Percentiles rank a stretch among this genome's conserved stretches.
Conservation (phyloP, 2,797 vertebrate species). For the Lithobates pipiens region DNA sequence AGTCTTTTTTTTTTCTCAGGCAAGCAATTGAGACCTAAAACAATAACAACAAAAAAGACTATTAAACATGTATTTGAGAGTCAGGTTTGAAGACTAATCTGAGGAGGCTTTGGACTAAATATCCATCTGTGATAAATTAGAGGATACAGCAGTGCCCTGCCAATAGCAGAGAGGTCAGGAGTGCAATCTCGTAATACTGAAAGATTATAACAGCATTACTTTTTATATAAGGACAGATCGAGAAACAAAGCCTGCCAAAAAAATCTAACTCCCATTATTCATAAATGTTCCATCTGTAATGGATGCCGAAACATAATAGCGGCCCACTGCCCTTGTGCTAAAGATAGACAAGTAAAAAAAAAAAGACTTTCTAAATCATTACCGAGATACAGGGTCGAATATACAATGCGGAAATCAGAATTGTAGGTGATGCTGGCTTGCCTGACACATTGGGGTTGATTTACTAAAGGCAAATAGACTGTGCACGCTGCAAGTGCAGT, state of each 20-base stretch:
- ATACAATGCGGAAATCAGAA: no score
- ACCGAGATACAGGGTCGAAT: no score
- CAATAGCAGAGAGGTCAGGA: constrained; percentile 50
- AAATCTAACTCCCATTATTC: constrained; percentile 37
- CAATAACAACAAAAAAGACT: constrained; percentile 53
- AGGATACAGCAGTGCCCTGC: constrained; percentile 54
- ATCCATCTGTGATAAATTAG: constrained; percentile 59
- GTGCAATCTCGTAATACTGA: constrained; percentile 46
- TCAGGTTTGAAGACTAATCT: constrained; percentile 31
- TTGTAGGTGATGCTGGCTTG: no score
- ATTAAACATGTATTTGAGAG: constrained; percentile 38
- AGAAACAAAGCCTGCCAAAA: constrained; percentile 34
- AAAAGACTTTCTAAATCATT: no score
- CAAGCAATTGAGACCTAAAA: constrained; percentile 8
- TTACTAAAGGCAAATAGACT: no score
- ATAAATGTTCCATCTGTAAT: constrained; percentile 22
- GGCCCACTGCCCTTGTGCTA: constrained; percentile 11
- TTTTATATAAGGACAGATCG: constrained; percentile 49
- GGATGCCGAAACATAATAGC: constrained; percentile 6
- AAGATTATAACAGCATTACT: constrained; percentile 52
- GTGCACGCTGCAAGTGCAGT: no score
- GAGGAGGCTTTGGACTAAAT: constrained; percentile 36
- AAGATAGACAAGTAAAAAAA: neutral
- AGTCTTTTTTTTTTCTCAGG: constrained; percentile 40
- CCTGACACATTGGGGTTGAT: no score